phyloP scores from a whole-genome alignment of 2,888 invertebrate genomes.

The Holacanthella duospinosa region DNA sequence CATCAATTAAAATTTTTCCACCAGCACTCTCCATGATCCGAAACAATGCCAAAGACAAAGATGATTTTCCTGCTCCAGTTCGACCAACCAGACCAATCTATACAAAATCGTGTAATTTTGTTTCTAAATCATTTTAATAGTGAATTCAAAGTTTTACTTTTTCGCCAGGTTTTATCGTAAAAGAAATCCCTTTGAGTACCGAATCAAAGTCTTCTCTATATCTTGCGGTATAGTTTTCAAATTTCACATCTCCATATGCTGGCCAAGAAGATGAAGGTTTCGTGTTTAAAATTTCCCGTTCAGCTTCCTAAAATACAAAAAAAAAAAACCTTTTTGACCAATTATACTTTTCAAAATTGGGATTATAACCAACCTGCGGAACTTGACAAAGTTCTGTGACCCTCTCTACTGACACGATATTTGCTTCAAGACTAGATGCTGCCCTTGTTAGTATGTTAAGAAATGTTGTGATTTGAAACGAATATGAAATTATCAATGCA shows the following conservation, averaged over 20 bases:
- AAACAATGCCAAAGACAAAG: conserved; percentile 73
- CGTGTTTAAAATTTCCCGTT: not conserved
- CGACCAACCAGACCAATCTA: conserved; percentile 41
- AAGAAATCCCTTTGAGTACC: not conserved
- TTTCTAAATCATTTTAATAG: not conserved
- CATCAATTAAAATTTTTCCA: conserved; percentile 74
- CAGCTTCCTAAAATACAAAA: not conserved
- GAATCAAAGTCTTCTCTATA: not conserved
- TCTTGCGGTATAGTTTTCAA: not conserved
- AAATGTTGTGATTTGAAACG: not conserved
- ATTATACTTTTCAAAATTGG: not conserved
- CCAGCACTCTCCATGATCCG: conserved; percentile 75
- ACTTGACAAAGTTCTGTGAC: not conserved
- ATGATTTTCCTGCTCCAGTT: conserved; percentile 85
- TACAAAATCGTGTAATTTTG: not conserved
- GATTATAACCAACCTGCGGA: not conserved
- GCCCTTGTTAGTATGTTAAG: not conserved
- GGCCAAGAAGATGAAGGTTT: not conserved
- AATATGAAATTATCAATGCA: not conserved
- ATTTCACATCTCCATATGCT: not conserved
- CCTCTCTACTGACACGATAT: not conserved
- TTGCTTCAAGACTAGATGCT: not conserved
- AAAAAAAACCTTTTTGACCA: not conserved
- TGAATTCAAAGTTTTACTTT: not conserved
- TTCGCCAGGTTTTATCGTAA: not conserved